Conservation (phyloP, 2,797 vertebrate genomes). For the Microctenopoma lineatum region DNA sequence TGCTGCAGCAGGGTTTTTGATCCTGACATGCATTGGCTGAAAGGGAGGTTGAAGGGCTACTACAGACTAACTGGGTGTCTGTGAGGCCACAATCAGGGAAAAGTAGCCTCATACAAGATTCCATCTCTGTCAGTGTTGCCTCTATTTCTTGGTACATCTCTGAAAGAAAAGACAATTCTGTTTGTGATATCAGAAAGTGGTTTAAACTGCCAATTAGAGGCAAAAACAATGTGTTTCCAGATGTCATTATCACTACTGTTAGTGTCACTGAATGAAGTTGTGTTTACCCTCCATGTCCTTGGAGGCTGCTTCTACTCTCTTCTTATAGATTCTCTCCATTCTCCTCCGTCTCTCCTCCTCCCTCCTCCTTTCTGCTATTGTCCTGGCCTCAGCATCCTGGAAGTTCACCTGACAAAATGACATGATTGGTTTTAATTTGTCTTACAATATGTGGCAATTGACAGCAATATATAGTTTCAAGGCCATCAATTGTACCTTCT, state of each 20-base stretch:
- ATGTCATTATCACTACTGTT: neutral
- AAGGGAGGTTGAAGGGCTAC: slow-evolving; percentile 9
- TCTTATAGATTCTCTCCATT: slow-evolving; percentile 87
- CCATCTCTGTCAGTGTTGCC: slow-evolving; percentile 87
- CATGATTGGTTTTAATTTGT: neutral
- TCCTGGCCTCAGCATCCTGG: slow-evolving; percentile 87
- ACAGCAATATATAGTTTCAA: neutral
- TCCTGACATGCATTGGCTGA: slow-evolving; percentile 35
- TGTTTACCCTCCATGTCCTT: slow-evolving; percentile 90
- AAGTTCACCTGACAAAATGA: slow-evolving; percentile 90
- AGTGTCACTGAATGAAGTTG: neutral
- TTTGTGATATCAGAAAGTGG: neutral
- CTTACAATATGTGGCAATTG: neutral
- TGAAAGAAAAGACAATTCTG: slow-evolving; percentile 57
- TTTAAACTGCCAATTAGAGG: neutral
- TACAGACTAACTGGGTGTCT: neutral
- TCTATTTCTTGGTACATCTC: slow-evolving; percentile 86
- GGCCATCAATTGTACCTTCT: slow-evolving; percentile 85
- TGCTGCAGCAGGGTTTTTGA: slow-evolving; percentile 91
- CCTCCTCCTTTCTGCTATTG: slow-evolving; percentile 86
- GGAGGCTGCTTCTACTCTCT: slow-evolving; percentile 85
- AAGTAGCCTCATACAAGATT: slow-evolving; percentile 90
- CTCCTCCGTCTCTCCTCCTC: slow-evolving; percentile 88
- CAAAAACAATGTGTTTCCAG: neutral
- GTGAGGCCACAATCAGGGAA: slow-evolving; percentile 81